Evolutionary conservation across 1,140 invertebrate genomes (phyloP).

Genomic region (Chironomus tepperi): DNA sequence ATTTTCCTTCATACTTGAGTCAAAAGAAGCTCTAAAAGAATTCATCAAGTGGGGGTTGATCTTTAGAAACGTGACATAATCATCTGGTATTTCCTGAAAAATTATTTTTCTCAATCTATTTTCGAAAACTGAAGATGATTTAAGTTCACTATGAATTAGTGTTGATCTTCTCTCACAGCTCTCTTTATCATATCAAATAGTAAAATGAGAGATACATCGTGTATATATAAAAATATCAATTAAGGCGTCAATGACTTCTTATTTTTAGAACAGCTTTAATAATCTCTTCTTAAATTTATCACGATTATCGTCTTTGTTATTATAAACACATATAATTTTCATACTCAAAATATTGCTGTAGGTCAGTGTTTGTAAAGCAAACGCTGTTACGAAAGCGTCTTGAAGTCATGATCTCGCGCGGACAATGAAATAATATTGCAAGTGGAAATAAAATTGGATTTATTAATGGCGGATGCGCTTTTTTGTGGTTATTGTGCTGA

Average conservation of each 20-base stretch:
- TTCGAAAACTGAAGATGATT: too few species aligned
- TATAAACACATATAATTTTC: too few species aligned
- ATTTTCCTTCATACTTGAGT: background rate
- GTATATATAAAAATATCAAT: background rate
- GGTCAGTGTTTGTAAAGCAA: background rate
- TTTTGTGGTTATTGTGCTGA: background rate
- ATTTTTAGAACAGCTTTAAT: too few species aligned
- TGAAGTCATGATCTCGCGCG: slow-evolving; percentile 11
- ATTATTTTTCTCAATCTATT: background rate
- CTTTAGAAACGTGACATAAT: background rate
- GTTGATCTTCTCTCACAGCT: too few species aligned
- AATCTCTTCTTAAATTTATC: too few species aligned
- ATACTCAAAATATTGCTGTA: background rate
- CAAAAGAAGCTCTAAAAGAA: background rate
- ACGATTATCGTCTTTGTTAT: too few species aligned
- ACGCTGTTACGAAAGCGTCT: background rate
- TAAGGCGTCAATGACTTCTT: background rate
- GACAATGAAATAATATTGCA: slow-evolving; percentile 6
- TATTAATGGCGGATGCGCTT: background rate
- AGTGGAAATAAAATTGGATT: background rate
- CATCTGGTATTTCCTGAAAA: background rate
- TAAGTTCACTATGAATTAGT: too few species aligned
- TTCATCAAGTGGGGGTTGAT: too few species aligned
- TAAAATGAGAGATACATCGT: background rate
- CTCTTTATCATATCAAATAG: background rate